Evolutionary conservation across 2,113 vertebrate species (phyloP), one percentile per base, ranked within the genome.

Genomic region (Canis aureus): DNA sequence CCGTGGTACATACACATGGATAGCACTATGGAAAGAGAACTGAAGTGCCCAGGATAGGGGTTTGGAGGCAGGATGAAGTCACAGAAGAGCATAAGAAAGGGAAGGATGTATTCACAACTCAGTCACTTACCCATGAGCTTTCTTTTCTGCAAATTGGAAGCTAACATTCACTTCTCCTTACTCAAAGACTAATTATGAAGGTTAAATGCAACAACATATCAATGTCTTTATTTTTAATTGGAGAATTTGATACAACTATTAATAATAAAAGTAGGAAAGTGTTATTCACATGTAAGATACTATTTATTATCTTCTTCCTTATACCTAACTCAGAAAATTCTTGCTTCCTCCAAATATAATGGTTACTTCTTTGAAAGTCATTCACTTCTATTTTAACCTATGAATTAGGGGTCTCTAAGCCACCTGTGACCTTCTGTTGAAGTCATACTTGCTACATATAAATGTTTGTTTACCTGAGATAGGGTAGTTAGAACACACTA

Each of bases 251-350:
- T 59, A 57, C 16, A 91, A n/a, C 12, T 62, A 25, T 27, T 51
- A 51, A 57, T 51, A 23, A 57, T 9, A 23, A 69, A 86, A 88
- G 55, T 57, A 69, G 19, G 12, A 81, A 83, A 71, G 6, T 66
- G 16, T 67, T 95, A 79, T 20, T 94, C 8, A 91, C 92, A 90
- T 81, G 29, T 10, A 83, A 92, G 27, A 51, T 59, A 13, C 2
- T 51, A 60, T 59, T 93, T 55, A 38, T 55, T 93, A 55, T 38
- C 43, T 69, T 85, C 49, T 55, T 87, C 29, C 11, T 71, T 66
- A 76, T 88, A 83, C 12, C 43, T n/a, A 96, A 94, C 53, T 83
- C 22, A 66, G 59, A 90, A 94, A 92, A 76, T 29, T 29, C 12
- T 76, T 83, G 25, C 55, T 93, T 93, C 38, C 12, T 84, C 19